phyloP scores from a whole-genome alignment of 2,113 vertebrate genomes.

The Oophaga pumilio region DNA sequence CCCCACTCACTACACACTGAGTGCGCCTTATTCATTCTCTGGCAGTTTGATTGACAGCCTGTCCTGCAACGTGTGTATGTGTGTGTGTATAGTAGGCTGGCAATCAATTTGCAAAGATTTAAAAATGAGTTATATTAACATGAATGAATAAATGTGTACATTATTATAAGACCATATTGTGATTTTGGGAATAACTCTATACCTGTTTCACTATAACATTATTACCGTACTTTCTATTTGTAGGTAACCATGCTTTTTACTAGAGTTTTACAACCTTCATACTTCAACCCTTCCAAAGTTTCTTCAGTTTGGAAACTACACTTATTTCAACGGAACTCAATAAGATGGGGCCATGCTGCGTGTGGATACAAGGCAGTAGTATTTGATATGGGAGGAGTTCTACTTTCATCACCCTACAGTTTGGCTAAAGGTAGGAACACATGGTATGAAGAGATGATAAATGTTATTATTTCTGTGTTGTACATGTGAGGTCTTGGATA shows the following conservation, averaged over 20 bases:
- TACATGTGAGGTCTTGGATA: not conserved
- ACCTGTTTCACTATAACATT: not conserved
- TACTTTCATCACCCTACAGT: slow-evolving; percentile 71
- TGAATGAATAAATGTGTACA: too few relatives aligned
- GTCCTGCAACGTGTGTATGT: too few relatives aligned
- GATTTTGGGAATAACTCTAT: too few relatives aligned
- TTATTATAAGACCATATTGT: too few relatives aligned
- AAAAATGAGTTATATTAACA: too few relatives aligned
- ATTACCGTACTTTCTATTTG: not conserved
- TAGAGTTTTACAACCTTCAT: not conserved
- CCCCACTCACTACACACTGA: too few relatives aligned
- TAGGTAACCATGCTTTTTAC: slow-evolving; percentile 63
- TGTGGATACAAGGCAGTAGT: slow-evolving; percentile 70
- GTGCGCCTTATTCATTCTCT: too few relatives aligned
- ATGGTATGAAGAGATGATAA: not conserved
- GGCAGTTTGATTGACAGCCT: too few relatives aligned
- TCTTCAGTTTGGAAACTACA: not conserved
- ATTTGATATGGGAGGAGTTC: slow-evolving; percentile 72
- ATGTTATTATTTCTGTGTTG: not conserved
- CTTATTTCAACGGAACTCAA: not conserved
- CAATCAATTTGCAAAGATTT: too few relatives aligned
- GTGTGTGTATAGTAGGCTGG: too few relatives aligned
- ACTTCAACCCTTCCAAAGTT: slow-evolving; percentile 1
- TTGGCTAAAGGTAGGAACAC: slow-evolving; percentile 68
- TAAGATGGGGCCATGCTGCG: not conserved